Conservation (phyloP, 2,888 invertebrate species). For the Tetragonisca angustula region DNA sequence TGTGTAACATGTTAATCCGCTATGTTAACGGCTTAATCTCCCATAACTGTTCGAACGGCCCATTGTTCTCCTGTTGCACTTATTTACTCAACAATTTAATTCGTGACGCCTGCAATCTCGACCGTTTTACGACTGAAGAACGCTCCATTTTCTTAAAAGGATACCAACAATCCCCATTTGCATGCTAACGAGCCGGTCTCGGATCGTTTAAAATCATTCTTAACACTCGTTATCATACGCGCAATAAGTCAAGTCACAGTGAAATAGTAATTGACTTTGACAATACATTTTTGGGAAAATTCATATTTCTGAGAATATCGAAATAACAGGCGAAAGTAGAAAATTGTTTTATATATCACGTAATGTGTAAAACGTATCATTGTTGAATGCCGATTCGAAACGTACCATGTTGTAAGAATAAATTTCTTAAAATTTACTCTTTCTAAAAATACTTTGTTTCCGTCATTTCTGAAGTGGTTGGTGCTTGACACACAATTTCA, state of each 20-base stretch:
- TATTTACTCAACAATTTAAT: slow-evolving; percentile 7
- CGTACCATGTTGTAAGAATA: too few species aligned
- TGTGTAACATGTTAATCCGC: slow-evolving; percentile 44
- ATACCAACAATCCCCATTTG: background rate
- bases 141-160: background rate
- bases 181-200: background rate
- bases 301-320: too few species aligned
- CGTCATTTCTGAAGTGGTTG: too few species aligned
- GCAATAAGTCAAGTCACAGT: background rate
- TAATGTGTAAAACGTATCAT: too few species aligned
- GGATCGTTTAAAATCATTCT: background rate
- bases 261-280: background rate
- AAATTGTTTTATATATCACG: too few species aligned
- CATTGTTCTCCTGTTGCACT: slow-evolving; percentile 17
- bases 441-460: too few species aligned
- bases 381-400: too few species aligned
- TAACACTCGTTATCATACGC: background rate
- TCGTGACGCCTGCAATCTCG: background rate
- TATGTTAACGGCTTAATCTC: slow-evolving; percentile 39
- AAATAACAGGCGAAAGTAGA: too few species aligned
- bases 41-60: slow-evolving; percentile 28
- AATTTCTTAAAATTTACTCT: too few species aligned
- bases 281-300: too few species aligned
- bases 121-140: background rate
- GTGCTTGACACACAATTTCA: too few species aligned